A percentile compares a stretch with the other conserved stretches of the same genome.
Evolutionary conservation across 1,140 invertebrate genomes (phyloP).

Genomic region (Tachypleus tridentatus): DNA sequence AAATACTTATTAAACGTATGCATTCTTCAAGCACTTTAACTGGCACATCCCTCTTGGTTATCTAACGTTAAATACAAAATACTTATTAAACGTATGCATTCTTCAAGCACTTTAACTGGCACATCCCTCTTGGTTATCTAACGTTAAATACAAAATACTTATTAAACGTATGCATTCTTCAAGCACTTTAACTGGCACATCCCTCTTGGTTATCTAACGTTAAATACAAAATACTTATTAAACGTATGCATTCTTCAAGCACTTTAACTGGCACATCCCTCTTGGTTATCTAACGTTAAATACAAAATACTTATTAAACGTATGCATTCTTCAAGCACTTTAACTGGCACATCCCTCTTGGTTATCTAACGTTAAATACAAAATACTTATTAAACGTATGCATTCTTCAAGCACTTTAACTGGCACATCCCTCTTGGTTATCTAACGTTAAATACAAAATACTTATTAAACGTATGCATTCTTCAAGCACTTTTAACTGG

Average conservation of each 20-base stretch:
- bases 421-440: conserved; percentile 62
- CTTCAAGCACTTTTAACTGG: conserved; percentile 73
- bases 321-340: conserved; percentile 68
- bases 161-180: conserved; percentile 62
- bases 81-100: conserved; percentile 50
- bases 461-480: conserved; percentile 50
- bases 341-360: conserved; percentile 65
- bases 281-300: conserved; percentile 48
- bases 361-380: conserved; percentile 41
- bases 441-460: conserved; percentile 32
- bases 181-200: conserved; percentile 66
- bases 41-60: conserved; percentile 62
- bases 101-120: conserved; percentile 70
- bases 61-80: conserved; percentile 32
- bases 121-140: conserved; percentile 62
- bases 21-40: conserved; percentile 70
- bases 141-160: too few species aligned
- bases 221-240: too few species aligned
- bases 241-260: conserved; percentile 68
- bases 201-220: conserved; percentile 54
- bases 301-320: conserved; percentile 34
- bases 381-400: conserved; percentile 43
- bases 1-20: conserved; percentile 43
- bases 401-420: conserved; percentile 70
- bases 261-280: conserved; percentile 69